phyloP scores from a whole-genome alignment of 2,113 vertebrate genomes.

The Polypterus senegalus region DNA sequence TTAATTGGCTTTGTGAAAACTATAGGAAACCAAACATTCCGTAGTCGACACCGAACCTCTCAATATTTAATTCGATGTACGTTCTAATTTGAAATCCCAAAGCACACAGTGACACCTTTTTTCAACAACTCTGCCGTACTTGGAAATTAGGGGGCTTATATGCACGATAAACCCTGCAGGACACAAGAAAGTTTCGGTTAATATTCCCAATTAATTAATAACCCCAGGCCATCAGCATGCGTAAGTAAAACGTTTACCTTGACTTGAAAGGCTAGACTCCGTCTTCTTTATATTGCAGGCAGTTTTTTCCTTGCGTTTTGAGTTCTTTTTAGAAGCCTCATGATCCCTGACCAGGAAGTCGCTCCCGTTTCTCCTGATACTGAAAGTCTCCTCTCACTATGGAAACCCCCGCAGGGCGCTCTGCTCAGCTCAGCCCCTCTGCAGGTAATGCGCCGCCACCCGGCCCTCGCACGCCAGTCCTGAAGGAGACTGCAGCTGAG shows the following conservation, averaged over 20 bases:
- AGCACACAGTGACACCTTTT: not conserved
- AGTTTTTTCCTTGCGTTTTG: slow-evolving; percentile 9
- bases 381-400: slow-evolving; percentile 27
- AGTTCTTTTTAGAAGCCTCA: slow-evolving; percentile 25
- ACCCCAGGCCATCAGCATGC: not conserved
- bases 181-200: slow-evolving; percentile 22
- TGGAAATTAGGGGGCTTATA: not conserved
- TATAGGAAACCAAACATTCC: too few relatives aligned
- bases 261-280: slow-evolving; percentile 20
- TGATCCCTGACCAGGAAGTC: slow-evolving; percentile 54
- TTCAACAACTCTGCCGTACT: not conserved
- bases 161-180: slow-evolving; percentile 7
- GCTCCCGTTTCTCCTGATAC: slow-evolving; percentile 19
- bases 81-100: too few relatives aligned
- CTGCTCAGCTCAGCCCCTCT: slow-evolving; percentile 19
- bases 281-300: slow-evolving; percentile 26
- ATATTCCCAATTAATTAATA: slow-evolving; percentile 11
- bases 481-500: not conserved
- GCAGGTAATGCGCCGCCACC: slow-evolving; percentile 52
- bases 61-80: too few relatives aligned
- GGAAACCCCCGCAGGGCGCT: slow-evolving; percentile 31
- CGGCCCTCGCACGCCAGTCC: slow-evolving; percentile 26
- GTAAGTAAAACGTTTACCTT: slow-evolving; percentile 33
- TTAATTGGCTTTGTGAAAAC: too few relatives aligned
- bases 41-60: too few relatives aligned